Evolutionary conservation across 2,888 invertebrate species (phyloP).

Genomic region (Mythimna pallens): DNA sequence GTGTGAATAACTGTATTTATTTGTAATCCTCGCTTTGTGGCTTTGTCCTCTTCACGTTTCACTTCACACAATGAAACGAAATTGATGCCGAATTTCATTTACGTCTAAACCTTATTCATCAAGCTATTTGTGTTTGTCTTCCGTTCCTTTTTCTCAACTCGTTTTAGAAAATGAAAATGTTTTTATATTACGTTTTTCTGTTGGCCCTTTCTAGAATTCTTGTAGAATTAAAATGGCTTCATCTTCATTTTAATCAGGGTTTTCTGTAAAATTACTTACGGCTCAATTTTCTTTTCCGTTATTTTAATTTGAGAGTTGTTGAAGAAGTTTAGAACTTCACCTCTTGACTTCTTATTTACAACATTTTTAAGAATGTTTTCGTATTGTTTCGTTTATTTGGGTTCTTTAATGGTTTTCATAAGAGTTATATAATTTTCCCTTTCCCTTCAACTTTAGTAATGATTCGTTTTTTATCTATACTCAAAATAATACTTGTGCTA

Average conservation of each 20-base stretch:
- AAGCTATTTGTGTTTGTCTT: conserved; percentile 7
- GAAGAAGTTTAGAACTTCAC: background rate
- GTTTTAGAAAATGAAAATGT: background rate
- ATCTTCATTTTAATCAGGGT: conserved; percentile 11
- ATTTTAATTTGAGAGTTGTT: conserved; percentile 17
- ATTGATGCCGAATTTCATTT: conserved; percentile 34
- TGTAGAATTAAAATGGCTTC: conserved; percentile 6
- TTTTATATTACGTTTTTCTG: background rate
- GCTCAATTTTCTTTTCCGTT: conserved; percentile 23
- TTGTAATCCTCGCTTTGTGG: conserved; percentile 11
- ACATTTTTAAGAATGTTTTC: conserved; percentile 7
- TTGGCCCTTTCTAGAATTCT: background rate
- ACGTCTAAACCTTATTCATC: background rate
- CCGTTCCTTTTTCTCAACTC: conserved; percentile 1
- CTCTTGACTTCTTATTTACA: conserved; percentile 8
- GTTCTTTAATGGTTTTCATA: conserved; percentile 1
- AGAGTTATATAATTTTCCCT: conserved; percentile 2
- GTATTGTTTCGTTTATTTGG: background rate
- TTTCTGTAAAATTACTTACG: conserved; percentile 14
- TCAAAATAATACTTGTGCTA: background rate
- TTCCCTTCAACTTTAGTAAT: background rate
- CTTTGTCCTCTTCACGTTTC: conserved; percentile 32
- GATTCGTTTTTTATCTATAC: conserved; percentile 5
- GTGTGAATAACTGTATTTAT: conserved; percentile 40
- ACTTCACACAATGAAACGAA: conserved; percentile 21